Evolutionary conservation across 2,888 invertebrate genomes (phyloP), one percentile per base, ranked within the genome.

Genomic region (Chouioia cunea): DNA sequence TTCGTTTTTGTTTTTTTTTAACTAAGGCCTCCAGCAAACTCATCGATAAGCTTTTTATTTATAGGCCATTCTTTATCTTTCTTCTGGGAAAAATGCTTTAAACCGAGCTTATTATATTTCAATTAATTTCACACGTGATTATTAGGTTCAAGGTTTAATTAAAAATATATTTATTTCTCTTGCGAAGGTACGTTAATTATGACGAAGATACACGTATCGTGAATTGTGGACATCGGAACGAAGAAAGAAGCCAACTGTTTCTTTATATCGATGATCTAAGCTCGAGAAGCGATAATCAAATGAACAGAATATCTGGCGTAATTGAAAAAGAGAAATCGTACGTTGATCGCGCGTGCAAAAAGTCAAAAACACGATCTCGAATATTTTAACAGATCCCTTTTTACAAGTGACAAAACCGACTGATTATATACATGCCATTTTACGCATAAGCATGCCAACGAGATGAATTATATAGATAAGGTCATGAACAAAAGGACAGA

Each of bases 271-370:
- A 15, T 14, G 43, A 57, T 57, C 47, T 57, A 14, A 14, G 43
- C 63, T 12, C n/a, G n/a, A n/a, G n/a, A 52, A 16, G 46, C 18
- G 18, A 20, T 69, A 50, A 36, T 22, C 48, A 58, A 63, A 63
- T 46, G 52, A 63, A 64, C 52, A n/a, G n/a, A n/a, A n/a, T 64
- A 64, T 27, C 23, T 10, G 16, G 44, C n/a, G 50, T 53, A 52
- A 58, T 63, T 58, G 52, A 64, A 69, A 56, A 58, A 16, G 4
- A 56, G 54, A 20, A 15, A 18, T n/a, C n/a, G 20, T 12, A 0
- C 23, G 56, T 12, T 2, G 3, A 15, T 18, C 2, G 36, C 18
- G 4, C 15, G 36, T 20, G 8, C 20, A 44, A 23, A 50, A 53
- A 46, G 43, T 48, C 36, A 48, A 36, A 43, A 48, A 10, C 3